Evolutionary conservation across 2,113 vertebrate species (phyloP), one percentile per base, ranked within the genome.

Genomic region (Rhynchomys soricoides): DNA sequence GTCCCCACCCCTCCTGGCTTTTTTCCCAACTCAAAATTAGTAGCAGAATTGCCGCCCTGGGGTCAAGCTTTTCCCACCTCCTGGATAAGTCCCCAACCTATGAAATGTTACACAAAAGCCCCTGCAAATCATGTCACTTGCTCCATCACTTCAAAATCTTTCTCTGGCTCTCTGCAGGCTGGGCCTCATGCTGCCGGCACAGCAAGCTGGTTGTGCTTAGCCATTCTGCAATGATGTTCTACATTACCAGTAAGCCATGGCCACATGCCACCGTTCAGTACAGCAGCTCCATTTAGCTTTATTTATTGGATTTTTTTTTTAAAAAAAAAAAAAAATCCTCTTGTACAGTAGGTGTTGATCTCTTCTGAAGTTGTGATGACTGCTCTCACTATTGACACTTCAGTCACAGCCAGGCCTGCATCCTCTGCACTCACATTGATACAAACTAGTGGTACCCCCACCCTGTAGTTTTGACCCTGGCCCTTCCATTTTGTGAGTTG

Each of bases 351-450:
- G 94, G 89, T 95, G 88, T 95, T 97, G 97, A 94, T 97, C 93
- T 95, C 75, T 97, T 97, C 97, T 97, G 95, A 98, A 97, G 95
- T 83, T 97, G 96, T 96, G 96, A 97, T 98, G 97, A 95, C 89
- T 97, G 79, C 95, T 90, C 91, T 95, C 92, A 97, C 97, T 95
- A 96, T 74, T 96, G 97, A 97, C 95, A 92, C 96, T 95, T 97
- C 4, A 0, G 59, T 98, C 95, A 89, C 89, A 95, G 96, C 95
- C 97, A 97, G 68, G 89, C 70, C 62, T 96, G 90, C 68, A 31
- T 96, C 97, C 88, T 86, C 68, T 89, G 73, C 86, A 59, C 95
- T 96, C 77, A n/a, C 45, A 50, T 94, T 96, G 95, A 97, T 94
- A 71, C 43, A 66, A 90, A 83, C 81, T 34, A 29, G 64, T 8